Evolutionary conservation across 1,140 invertebrate genomes (phyloP).

Genomic region (Rhysida immarginata): DNA sequence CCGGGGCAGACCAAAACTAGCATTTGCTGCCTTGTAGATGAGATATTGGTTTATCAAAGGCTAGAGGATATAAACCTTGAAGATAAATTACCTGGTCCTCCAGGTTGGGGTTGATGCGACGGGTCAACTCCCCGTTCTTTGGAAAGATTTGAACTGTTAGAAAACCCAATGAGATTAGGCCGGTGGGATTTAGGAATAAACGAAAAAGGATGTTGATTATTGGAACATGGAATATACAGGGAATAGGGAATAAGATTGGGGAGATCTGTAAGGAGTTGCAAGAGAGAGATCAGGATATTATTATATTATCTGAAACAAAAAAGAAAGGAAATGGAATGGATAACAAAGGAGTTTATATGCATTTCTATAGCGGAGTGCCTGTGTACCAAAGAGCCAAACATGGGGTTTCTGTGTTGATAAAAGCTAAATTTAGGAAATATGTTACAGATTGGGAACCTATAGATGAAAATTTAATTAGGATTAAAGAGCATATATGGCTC

Average conservation of each 20-base stretch:
- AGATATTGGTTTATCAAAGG: too few relatives aligned
- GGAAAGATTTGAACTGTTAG: not conserved
- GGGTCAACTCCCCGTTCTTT: not conserved
- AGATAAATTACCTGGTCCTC: not conserved
- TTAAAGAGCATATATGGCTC: not conserved
- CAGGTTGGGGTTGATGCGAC: not conserved
- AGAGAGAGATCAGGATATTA: not conserved
- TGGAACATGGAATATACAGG: not conserved
- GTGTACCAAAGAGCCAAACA: not conserved
- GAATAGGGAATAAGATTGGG: not conserved
- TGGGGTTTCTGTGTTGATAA: not conserved
- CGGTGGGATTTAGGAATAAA: too few relatives aligned
- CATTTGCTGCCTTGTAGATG: too few relatives aligned
- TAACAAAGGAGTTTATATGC: not conserved
- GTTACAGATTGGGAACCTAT: not conserved
- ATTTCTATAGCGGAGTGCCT: not conserved
- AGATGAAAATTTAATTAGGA: not conserved
- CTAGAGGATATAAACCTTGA: too few relatives aligned
- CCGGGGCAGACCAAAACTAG: too few relatives aligned
- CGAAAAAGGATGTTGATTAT: not conserved
- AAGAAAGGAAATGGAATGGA: not conserved
- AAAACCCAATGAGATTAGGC: too few relatives aligned
- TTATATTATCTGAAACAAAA: not conserved
- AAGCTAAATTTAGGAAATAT: not conserved
- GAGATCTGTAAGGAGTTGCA: not conserved